Percentiles rank a stretch among this genome's conserved stretches.
These are phyloP conservation scores for Chaenogobius annularis DNA, from an alignment of 2,113 vertebrate genomes.

Conservation along the genomic window DNA sequence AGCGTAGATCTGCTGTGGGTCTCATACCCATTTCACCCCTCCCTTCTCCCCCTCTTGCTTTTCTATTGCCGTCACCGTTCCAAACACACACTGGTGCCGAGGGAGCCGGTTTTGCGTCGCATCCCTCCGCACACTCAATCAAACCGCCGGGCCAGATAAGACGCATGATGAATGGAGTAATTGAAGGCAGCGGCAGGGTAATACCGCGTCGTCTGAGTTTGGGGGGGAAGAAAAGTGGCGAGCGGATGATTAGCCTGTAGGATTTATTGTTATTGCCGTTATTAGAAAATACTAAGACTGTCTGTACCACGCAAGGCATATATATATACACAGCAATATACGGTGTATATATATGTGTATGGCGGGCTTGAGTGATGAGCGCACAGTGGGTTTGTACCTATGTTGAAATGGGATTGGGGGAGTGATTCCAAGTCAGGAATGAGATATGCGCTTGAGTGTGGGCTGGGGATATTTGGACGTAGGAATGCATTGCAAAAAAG, in stretches of 20 bases:
- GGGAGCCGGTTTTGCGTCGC: slow-evolving; percentile 47
- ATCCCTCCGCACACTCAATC: slow-evolving; percentile 66
- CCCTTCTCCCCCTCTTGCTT: slow-evolving; percentile 40
- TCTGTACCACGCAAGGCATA: slow-evolving; percentile 29
- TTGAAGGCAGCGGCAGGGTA: slow-evolving; percentile 66
- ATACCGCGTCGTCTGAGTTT: slow-evolving; percentile 59
- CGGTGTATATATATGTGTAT: slow-evolving; percentile 5
- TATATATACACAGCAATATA: slow-evolving; percentile 25
- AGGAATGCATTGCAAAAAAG: slow-evolving; percentile 2
- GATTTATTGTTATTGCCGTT: slow-evolving; percentile 78
- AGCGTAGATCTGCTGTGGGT: slow-evolving; percentile 37
- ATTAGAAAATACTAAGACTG: slow-evolving; percentile 70
- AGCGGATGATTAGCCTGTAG: slow-evolving; percentile 71
- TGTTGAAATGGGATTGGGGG: slow-evolving; percentile 2
- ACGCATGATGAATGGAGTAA: slow-evolving; percentile 74
- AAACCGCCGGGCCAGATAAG: slow-evolving; percentile 66
- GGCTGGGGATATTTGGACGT: slow-evolving; percentile 6
- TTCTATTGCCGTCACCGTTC: slow-evolving; percentile 56
- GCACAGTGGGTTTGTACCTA: slow-evolving; percentile 8
- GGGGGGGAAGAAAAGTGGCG: slow-evolving; percentile 45
- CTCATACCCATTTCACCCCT: slow-evolving; percentile 18
- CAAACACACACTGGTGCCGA: slow-evolving; percentile 37
- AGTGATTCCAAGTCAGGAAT: slow-evolving; percentile 15
- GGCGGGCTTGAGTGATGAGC: slow-evolving; percentile 21
- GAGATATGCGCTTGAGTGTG: slow-evolving; percentile 11